Percentiles rank a stretch among this genome's conserved stretches.
Evolutionary conservation across 2,113 vertebrate genomes (phyloP).

Genomic region (Trichechus manatus): DNA sequence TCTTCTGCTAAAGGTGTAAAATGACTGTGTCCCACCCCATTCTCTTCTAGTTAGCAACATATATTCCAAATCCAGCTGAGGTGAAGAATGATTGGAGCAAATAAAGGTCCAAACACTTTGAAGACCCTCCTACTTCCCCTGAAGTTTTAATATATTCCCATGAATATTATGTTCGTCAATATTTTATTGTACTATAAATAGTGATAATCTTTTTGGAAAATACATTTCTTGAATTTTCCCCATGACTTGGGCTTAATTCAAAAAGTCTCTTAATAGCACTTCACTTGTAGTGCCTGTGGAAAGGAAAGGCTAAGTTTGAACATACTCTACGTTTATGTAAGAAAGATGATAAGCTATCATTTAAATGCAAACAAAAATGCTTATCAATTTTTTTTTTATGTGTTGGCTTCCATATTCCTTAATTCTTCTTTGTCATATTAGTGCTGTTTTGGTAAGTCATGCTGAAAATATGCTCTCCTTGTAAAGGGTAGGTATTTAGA

Average conservation of each 20-base stretch:
- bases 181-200: slow-evolving; percentile 1
- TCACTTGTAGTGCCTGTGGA: background rate
- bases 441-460: background rate
- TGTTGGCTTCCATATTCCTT: background rate
- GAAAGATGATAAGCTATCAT: background rate
- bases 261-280: slow-evolving; percentile 3
- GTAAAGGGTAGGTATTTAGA: background rate
- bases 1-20: background rate
- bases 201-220: background rate
- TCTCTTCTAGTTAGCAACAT: background rate
- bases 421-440: background rate
- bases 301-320: background rate
- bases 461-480: slow-evolving; percentile 18
- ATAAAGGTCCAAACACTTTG: background rate
- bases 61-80: background rate
- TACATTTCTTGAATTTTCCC: background rate
- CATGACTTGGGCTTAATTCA: background rate
- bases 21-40: background rate
- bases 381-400: background rate
- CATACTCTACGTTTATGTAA: background rate
- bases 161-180: background rate
- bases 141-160: background rate
- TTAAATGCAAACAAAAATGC: background rate
- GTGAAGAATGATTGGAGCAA: background rate
- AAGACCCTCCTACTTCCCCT: background rate